Percentiles rank a stretch among this genome's conserved stretches.
Conservation (phyloP, 2,113 vertebrate genomes). For the Pluvialis apricaria region DNA sequence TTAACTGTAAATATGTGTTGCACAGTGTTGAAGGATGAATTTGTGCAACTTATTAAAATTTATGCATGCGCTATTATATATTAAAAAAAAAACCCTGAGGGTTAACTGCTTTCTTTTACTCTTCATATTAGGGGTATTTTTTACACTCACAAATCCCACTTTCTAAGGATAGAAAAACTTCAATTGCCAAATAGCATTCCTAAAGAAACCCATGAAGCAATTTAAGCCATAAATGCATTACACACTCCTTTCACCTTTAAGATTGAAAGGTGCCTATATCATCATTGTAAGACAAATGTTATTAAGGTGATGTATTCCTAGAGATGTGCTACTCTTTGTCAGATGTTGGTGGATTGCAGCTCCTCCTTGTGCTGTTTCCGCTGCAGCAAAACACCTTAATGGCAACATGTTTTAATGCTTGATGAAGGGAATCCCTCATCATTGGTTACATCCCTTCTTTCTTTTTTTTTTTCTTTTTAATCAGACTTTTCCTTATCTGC, state of each 20-base stretch:
- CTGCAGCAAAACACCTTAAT: neutral
- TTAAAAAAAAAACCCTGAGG: neutral
- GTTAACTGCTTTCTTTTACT: neutral
- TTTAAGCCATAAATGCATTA: neutral
- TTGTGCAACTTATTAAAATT: neutral
- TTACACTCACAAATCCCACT: neutral
- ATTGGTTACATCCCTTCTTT: neutral
- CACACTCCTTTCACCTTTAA: neutral
- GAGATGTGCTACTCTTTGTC: neutral
- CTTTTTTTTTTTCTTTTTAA: neutral
- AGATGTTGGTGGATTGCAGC: neutral
- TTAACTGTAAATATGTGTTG: neutral
- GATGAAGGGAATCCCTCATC: neutral
- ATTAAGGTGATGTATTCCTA: neutral
- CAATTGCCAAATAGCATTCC: neutral
- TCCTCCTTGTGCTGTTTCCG: neutral
- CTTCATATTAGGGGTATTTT: neutral
- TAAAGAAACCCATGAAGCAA: neutral
- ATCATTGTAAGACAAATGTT: neutral
- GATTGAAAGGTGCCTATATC: neutral
- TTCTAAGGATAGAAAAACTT: neutral
- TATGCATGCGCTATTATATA: neutral
- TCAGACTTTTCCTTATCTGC: neutral
- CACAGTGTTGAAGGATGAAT: neutral
- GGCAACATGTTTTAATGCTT: neutral